Evolutionary conservation across 2,113 vertebrate species (phyloP).

Genomic region (Prolemur simus): DNA sequence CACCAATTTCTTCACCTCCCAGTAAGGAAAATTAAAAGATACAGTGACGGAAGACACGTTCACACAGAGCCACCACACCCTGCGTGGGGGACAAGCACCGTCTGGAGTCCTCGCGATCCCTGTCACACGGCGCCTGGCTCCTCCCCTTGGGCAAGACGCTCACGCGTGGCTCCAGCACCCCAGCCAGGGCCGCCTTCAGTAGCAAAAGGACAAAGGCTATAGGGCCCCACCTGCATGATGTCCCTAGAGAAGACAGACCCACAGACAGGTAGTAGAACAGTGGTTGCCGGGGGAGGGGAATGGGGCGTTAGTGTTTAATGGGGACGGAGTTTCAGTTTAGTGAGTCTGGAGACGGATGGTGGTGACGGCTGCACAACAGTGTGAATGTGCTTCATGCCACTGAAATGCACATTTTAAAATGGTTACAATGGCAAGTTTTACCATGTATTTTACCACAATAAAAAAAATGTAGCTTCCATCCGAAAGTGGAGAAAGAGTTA

Average conservation of each 20-base stretch:
- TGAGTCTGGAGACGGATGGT: not conserved
- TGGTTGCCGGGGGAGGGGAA: not conserved
- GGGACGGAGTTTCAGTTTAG: too few species aligned
- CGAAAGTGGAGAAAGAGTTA: not conserved
- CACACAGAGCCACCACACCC: not conserved
- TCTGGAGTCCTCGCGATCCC: not conserved
- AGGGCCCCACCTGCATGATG: not conserved
- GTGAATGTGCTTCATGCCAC: not conserved
- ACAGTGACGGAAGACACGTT: not conserved
- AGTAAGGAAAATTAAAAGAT: not conserved
- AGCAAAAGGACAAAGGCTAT: not conserved
- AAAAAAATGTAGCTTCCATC: not conserved
- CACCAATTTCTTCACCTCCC: not conserved
- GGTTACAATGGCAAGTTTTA: not conserved
- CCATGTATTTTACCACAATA: not conserved
- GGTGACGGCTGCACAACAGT: rapidly evolving
- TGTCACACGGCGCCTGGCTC: not conserved
- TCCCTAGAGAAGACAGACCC: not conserved
- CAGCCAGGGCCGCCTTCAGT: not conserved
- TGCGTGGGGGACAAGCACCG: not conserved
- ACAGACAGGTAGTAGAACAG: not conserved
- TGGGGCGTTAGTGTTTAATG: not conserved
- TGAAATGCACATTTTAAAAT: not conserved
- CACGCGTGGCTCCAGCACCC: not conserved
- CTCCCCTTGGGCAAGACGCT: not conserved